Base-by-base conservation (phyloP, 2,797 vertebrate species). In the Pitangus sulphuratus region DNA sequence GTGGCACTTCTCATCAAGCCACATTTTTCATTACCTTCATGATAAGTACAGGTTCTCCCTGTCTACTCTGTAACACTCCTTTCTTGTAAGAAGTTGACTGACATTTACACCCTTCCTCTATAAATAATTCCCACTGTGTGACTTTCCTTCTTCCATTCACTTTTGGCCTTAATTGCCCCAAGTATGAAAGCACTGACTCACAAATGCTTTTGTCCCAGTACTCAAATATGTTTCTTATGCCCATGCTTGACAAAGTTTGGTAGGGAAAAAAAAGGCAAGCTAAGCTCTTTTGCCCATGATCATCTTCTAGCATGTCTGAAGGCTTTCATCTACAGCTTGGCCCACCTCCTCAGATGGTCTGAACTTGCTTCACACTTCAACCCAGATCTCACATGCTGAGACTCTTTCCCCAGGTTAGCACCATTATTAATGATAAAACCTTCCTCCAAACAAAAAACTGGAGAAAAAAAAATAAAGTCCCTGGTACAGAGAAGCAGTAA, bases 401-500 rank as follows among this genome's bases (percentile, higher is more conserved):
- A 45, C 11, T 79, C 51, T 54, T 21, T 31, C 24, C 33, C 37
- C 4, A 64, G 15, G 9, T 77, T 64, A 68, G 37, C 92, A 50
- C 7, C 12, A 7, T 64, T 53, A 62, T 69, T 71, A 82, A 60
- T 48, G 84, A 95, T 24, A 92, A 89, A 93, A 58, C 9, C 40
- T 90, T 89, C 54, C 42, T 33, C 26, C 25, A 92, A 77, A 87
- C 8, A 75, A 62, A 86, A 87, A 66, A 21, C 3, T 17, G 44
- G 40, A 57, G 25, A 39, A 80, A 92, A 86, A 51, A 86, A 81
- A 91, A 51, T 44, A 35, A 76, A 95, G 61, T 62, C 74, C 77
- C 76, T 30, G 75, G 66, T 57, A 86, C 54, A 83, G 45, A 93
- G 51, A 94, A 56, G 72, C 71, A 92, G 79, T 69, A 94, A 93